These are phyloP conservation scores for Lottia scabra DNA, from an alignment of 2,888 invertebrate genomes.

Conservation along the genomic window DNA sequence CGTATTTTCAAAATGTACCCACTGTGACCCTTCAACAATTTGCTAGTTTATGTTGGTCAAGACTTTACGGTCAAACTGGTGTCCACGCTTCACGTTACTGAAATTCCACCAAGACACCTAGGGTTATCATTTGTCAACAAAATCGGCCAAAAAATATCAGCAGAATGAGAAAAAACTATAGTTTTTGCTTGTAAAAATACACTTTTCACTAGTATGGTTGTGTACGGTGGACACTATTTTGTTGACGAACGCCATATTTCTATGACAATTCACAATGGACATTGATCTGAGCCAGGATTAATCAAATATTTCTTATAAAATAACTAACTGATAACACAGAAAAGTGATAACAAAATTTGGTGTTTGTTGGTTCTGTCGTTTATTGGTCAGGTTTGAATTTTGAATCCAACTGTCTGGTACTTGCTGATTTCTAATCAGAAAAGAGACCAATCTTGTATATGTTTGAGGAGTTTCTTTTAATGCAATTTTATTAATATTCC, in stretches of 20 bases:
- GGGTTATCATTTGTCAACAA: not conserved
- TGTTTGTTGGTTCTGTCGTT: too few species aligned
- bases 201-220: not conserved
- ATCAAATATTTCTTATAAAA: not conserved
- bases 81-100: not conserved
- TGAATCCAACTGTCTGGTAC: too few species aligned
- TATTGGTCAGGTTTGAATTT: too few species aligned
- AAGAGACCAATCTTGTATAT: too few species aligned
- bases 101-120: not conserved
- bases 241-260: not conserved
- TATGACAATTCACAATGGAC: not conserved
- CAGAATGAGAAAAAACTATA: not conserved
- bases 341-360: too few species aligned
- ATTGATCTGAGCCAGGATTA: not conserved
- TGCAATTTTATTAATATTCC: too few species aligned
- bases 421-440: too few species aligned
- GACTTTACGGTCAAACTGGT: not conserved
- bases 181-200: not conserved
- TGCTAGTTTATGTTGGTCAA: too few species aligned
- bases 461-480: too few species aligned
- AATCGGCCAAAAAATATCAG: not conserved
- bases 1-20: too few species aligned
- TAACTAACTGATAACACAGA: not conserved
- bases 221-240: not conserved
- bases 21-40: too few species aligned